Evolutionary conservation across 2,888 invertebrate species (phyloP), one percentile per base, ranked within the genome.

Genomic region (Teinopalpus imperialis): DNA sequence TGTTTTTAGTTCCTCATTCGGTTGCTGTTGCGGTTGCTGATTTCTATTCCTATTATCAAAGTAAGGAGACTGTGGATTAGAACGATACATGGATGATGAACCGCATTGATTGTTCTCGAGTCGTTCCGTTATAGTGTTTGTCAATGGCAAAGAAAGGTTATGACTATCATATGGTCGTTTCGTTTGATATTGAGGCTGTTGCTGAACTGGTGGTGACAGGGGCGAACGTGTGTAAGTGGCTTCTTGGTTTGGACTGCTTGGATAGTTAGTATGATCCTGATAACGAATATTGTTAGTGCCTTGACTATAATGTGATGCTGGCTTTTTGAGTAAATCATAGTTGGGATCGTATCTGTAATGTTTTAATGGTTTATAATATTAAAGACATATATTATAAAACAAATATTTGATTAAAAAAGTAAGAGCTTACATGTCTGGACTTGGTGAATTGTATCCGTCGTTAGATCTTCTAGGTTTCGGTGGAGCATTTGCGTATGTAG

Each of bases 401-500:
- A n/a, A 9, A 26, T 24, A 37, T 40, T 37, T 10, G 0, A 26
- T 43, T n/a, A 7, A 18, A 30, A 20, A 35, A 3, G 9, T 14
- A 1, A 30, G 36, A 12, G 1, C 87, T 77, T 74, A 91, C 81
- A 91, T 90, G 56, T 94, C 94, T 24, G 93, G 93, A 61, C 94
- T 93, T 0, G 94, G 93, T 2, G 94, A 94, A 31, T 93, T 93
- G 59, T 94, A 94, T 23, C 93, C 92, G 63, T 95, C 94, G 52
- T 93, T 94, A 21, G 95, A 91, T 41, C 96, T 90, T 66, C 95
- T 89, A 0, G 97, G 96, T 70, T 97, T 97, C 0, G 97, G 96
- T 6, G 96, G 96, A 1, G 97, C 96, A 77, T 97, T 97, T 0
- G 95, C 96, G 67, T 97, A 97, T 1, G 96, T 90, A 0, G 96